Evolutionary conservation across 1,140 invertebrate species (phyloP), one percentile per base, ranked within the genome.

Genomic region (Hormaphis cornu): DNA sequence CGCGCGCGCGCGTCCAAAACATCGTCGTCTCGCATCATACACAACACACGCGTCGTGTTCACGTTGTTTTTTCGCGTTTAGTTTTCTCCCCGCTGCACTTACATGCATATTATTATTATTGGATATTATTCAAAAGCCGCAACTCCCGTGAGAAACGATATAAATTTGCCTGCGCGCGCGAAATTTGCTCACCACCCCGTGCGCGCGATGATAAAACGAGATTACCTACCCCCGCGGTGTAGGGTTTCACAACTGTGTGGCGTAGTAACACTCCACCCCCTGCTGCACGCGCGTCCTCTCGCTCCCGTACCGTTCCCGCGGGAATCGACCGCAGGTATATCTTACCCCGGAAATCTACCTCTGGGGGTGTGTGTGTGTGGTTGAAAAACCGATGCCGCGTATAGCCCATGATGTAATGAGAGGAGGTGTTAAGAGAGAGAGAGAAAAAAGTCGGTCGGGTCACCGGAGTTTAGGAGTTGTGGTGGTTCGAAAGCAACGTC

Each of bases 121-220:
- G 22, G 37, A 48, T 63, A 63, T 46, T 48, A 63, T 48, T 63
- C 16, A n/a, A 63, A 63, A 63, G 18, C 59, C 42, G 28, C 26
- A 50, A 66, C 44, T 66, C 61, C 61, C 61, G 61, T 66, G 61
- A 66, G 61, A 66, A 66, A 46, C 61, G 26, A 66, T 66, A 66
- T 50, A 66, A 50, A 50, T 22, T 22, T 16, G 28, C 26, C 7
- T 7, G 61, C 18, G 33, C 18, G 33, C 30, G 28, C 42, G 61
- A 66, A 66, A 66, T 66, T 66, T 66, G 61, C 28, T 48, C 61
- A 1, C 44, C 18, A 50, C n/a, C n/a, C n/a, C 61, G 61, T 42
- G 61, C 50, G 28, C 28, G 26, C 40, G 42, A 33, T n/a, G 6
- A 46, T 66, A 66, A 66, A 66, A 66, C 44, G 14, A 66, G 61